Percentiles rank a stretch among this genome's conserved stretches.
phyloP scores from a whole-genome alignment of 2,888 invertebrate genomes.

The Sesia apiformis region DNA sequence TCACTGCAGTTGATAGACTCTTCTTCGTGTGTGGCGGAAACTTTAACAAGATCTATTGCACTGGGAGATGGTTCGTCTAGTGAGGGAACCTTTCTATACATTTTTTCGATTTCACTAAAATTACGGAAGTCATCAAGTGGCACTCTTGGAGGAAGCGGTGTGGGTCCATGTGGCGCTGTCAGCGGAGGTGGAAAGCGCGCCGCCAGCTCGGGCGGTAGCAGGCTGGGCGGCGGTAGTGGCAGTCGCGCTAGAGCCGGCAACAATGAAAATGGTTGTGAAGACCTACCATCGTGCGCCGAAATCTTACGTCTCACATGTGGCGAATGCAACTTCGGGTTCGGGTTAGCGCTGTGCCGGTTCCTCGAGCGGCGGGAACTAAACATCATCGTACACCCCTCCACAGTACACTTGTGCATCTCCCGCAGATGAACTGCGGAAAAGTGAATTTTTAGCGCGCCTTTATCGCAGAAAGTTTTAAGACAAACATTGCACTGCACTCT shows the following conservation, averaged over 20 bases:
- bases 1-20: constrained; percentile 55
- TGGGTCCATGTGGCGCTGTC: constrained; percentile 35
- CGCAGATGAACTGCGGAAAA: constrained; percentile 98
- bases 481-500: constrained; percentile 98
- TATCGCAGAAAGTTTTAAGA: constrained; percentile 98
- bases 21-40: constrained; percentile 35
- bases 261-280: constrained; percentile 85
- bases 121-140: constrained; percentile 64
- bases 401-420: constrained; percentile 99
- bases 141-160: constrained; percentile 70
- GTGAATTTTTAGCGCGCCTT: constrained; percentile 98
- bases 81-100: constrained; percentile 63
- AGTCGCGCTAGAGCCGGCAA: constrained; percentile 81
- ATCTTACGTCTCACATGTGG: constrained; percentile 95
- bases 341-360: constrained; percentile 97
- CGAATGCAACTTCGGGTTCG: constrained; percentile 96
- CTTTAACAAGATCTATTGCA: constrained; percentile 50
- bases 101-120: constrained; percentile 71
- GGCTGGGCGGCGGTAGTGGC: constrained; percentile 80
- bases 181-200: constrained; percentile 51
- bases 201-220: constrained; percentile 76
- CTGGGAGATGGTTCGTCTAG: constrained; percentile 43
- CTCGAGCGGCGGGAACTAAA: constrained; percentile 96
- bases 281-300: constrained; percentile 93
- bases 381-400: constrained; percentile 98